These are phyloP conservation scores for Chelonus formosanus DNA, from an alignment of 2,888 invertebrate species.

Conservation along the genomic window DNA sequence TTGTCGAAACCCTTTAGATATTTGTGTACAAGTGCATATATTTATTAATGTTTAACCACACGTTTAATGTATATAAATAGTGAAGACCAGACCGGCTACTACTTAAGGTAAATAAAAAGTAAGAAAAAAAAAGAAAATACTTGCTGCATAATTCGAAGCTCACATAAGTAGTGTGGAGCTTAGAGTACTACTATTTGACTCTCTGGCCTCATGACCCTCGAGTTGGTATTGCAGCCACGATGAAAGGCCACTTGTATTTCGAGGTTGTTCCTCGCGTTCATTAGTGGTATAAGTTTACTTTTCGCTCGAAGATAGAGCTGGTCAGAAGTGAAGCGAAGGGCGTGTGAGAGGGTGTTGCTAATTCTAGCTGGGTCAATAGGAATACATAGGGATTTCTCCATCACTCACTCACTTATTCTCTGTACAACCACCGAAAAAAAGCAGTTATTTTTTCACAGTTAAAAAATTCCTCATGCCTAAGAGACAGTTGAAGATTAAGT, in stretches of 20 bases:
- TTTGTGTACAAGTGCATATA: too few species aligned
- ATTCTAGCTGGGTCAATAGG: slow-evolving; percentile 5
- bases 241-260: slow-evolving; percentile 53
- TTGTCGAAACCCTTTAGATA: too few species aligned
- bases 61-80: too few species aligned
- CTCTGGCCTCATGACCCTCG: background rate
- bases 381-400: slow-evolving; percentile 15
- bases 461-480: slow-evolving; percentile 8
- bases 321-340: slow-evolving; percentile 25
- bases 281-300: slow-evolving; percentile 58
- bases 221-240: slow-evolving; percentile 31
- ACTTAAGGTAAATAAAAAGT: background rate
- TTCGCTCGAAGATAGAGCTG: slow-evolving; percentile 35
- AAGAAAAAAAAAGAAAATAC: slow-evolving; percentile 1
- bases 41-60: too few species aligned
- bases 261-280: slow-evolving; percentile 57
- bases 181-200: slow-evolving; percentile 19
- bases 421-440: slow-evolving; percentile 20
- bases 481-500: slow-evolving; percentile 18
- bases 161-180: slow-evolving; percentile 10
- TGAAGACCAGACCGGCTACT: too few species aligned
- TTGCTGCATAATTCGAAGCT: slow-evolving; percentile 10
- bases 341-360: background rate
- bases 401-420: background rate
- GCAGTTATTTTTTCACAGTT: background rate